These are phyloP conservation scores for Macrocentrus cingulum DNA, from an alignment of 1,140 invertebrate species.

Conservation along the genomic window DNA sequence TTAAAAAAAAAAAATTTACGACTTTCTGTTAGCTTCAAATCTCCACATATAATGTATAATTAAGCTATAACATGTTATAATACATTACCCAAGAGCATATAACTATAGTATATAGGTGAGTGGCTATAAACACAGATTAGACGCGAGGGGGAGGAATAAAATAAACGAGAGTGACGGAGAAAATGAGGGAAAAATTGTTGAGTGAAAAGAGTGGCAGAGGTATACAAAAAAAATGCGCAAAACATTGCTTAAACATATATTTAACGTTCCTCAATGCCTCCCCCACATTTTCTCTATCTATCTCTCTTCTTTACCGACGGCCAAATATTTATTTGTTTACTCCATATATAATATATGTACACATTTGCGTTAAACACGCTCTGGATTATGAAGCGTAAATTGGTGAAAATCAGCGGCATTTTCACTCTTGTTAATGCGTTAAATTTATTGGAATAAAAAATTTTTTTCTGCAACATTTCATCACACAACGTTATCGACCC, in stretches of 20 bases:
- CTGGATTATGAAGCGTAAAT: neutral
- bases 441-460: neutral
- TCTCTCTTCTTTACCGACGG: slow-evolving; percentile 33
- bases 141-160: neutral
- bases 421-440: neutral
- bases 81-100: no score
- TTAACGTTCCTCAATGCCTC: slow-evolving; percentile 46
- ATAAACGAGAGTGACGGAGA: neutral
- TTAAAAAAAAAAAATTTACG: no score
- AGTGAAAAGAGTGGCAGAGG: slow-evolving; percentile 5
- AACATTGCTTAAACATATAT: slow-evolving; percentile 51
- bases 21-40: no score
- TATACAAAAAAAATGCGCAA: slow-evolving; percentile 20
- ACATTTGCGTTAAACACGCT: slow-evolving; percentile 36
- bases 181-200: neutral
- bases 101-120: slow-evolving; percentile 8
- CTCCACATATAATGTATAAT: no score
- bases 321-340: slow-evolving; percentile 57
- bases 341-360: slow-evolving; percentile 42
- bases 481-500: slow-evolving; percentile 18
- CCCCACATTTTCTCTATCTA: slow-evolving; percentile 1
- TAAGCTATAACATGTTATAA: no score
- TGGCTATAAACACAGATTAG: slow-evolving; percentile 11
- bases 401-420: neutral
- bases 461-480: no score